Evolutionary conservation across 2,888 invertebrate species (phyloP), one percentile per base, ranked within the genome.

Genomic region (Protonemura montana): DNA sequence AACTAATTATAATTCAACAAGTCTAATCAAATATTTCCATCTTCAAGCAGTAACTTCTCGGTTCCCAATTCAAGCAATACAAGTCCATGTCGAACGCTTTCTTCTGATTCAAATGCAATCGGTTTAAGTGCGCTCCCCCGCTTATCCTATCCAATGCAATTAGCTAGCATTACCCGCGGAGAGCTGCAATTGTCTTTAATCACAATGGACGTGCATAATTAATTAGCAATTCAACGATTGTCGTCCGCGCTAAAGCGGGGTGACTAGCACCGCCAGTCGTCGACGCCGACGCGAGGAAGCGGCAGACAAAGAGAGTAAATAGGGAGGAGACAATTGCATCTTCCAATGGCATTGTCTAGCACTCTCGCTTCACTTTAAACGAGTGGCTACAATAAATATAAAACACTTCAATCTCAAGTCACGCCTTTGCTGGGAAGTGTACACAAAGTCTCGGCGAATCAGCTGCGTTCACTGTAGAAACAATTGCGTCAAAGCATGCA

Each of bases 331-430:
- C 81, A 81, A 28, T 81, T 81, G 81, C 28, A 30, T 81, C 81
- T 81, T 81, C 81, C 81, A 81, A 81, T 81, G 30, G 81, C 81
- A 81, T 78, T 78, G 78, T 78, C 78, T 78, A 27, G 28, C 78
- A 78, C 78, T 59, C 59, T 10, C 3, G 59, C 13, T 2, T 59
- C 59, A 59, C 59, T 59, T 59, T 21, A 21, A 78, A 78, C 78
- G 28, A 81, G 13, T 81, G 29, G 30, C 81, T 26, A 41, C 42
- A 41, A 82, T 41, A 82, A 82, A 82, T 28, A n/a, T 30, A 29
- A 82, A 29, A 30, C 30, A 82, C 82, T 82, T 82, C 82, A 28
- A 82, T 82, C 7, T 25, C 26, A 35, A 59, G 84, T 84, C 59
- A 84, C 84, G 84, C 84, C 84, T 84, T 76, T 35, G 82, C 42